phyloP scores from a whole-genome alignment of 2,888 invertebrate species.

The Synanthedon formicaeformis region DNA sequence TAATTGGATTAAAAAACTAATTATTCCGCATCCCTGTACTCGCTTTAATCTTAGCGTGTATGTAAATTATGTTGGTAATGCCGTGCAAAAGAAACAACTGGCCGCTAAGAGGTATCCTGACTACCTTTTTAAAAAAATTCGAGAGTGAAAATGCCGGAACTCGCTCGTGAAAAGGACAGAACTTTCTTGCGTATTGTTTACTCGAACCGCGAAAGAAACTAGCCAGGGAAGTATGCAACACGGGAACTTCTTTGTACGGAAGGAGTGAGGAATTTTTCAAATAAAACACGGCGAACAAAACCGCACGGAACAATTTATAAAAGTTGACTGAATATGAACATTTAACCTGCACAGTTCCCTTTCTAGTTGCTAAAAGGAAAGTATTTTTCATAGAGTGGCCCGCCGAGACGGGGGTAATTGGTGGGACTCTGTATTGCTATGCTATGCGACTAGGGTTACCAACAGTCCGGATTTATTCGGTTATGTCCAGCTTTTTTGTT shows the following conservation, averaged over 20 bases:
- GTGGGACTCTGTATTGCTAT: too few species aligned
- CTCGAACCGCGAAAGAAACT: not conserved
- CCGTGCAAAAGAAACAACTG: too few species aligned
- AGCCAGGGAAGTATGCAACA: not conserved
- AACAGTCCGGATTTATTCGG: too few species aligned
- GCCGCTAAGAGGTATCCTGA: too few species aligned
- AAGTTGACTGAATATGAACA: slow-evolving; percentile 44
- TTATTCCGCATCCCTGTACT: slow-evolving; percentile 15
- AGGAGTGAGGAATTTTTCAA: not conserved
- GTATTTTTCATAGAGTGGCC: slow-evolving; percentile 37
- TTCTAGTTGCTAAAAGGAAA: slow-evolving; percentile 38
- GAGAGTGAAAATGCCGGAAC: too few species aligned
- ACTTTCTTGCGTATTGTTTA: not conserved
- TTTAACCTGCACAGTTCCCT: slow-evolving; percentile 38
- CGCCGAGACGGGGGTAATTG: slow-evolving; percentile 18
- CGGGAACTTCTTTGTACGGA: not conserved
- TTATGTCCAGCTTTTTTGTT: too few species aligned
- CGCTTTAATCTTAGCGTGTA: not conserved
- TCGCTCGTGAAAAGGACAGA: too few species aligned
- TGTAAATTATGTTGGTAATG: slow-evolving; percentile 13
- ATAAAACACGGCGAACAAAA: not conserved
- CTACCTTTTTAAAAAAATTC: too few species aligned
- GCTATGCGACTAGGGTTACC: too few species aligned
- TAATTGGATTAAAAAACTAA: slow-evolving; percentile 36
- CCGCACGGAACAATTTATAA: slow-evolving; percentile 19